Conservation (phyloP, 2,888 invertebrate genomes). For the Brenthis ino region DNA sequence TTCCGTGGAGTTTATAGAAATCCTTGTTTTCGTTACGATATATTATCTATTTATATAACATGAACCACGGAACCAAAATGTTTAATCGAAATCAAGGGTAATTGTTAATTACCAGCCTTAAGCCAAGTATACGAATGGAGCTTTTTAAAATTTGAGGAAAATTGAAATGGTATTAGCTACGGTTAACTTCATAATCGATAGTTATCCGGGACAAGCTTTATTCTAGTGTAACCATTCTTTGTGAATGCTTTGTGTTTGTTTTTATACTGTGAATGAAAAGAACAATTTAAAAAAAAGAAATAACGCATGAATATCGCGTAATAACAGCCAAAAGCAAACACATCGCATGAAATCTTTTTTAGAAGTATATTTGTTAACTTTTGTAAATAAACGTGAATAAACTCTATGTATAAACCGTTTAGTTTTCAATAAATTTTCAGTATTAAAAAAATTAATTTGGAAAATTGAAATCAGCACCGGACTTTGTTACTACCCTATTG, state of each 20-base stretch:
- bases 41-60: constrained; percentile 39
- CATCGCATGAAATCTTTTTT: constrained; percentile 52
- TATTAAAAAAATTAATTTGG: constrained; percentile 61
- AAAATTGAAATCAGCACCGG: constrained; percentile 51
- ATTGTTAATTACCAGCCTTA: constrained; percentile 84
- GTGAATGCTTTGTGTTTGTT: constrained; percentile 52
- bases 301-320: constrained; percentile 6
- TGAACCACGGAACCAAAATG: constrained; percentile 49
- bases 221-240: constrained; percentile 68
- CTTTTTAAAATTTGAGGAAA: constrained; percentile 59
- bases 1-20: constrained; percentile 34
- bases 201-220: constrained; percentile 77
- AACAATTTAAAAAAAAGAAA: background rate
- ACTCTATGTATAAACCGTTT: constrained; percentile 63
- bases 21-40: constrained; percentile 36
- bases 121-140: constrained; percentile 86
- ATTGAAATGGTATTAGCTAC: constrained; percentile 66
- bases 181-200: constrained; percentile 61
- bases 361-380: constrained; percentile 63
- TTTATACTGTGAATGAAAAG: constrained; percentile 12
- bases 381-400: constrained; percentile 72
- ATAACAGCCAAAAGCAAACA: constrained; percentile 45
- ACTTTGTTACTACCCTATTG: constrained; percentile 73
- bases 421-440: constrained; percentile 65
- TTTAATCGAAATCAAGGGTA: constrained; percentile 61